Conservation (phyloP, 2,113 vertebrate genomes). For the Pyxicephalus adspersus region DNA sequence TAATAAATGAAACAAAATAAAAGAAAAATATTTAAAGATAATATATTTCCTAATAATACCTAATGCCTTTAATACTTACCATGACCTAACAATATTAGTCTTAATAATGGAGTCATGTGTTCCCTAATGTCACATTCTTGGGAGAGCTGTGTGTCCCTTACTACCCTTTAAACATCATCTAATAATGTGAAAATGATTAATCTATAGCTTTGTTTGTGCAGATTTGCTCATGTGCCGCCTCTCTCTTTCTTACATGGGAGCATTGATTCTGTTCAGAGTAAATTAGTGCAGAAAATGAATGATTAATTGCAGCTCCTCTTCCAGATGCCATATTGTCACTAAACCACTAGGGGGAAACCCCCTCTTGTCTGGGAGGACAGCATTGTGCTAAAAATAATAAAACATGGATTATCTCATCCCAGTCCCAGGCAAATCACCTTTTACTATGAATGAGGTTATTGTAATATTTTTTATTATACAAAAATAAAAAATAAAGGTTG, state of each 20-base stretch:
- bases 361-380: constrained; percentile 25
- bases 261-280: constrained; percentile 29
- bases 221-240: constrained; percentile 40
- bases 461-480: too few species aligned
- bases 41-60: background rate
- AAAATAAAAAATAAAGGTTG: too few species aligned
- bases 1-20: background rate
- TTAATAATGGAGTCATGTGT: background rate
- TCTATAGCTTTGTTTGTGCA: constrained; percentile 22
- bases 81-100: too few species aligned
- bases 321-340: constrained; percentile 39
- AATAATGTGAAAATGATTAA: constrained; percentile 48
- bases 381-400: background rate
- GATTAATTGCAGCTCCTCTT: constrained; percentile 50
- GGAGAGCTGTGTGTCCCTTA: constrained; percentile 3
- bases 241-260: constrained; percentile 37
- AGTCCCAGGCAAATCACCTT: background rate
- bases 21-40: background rate
- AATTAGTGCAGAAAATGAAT: constrained; percentile 48
- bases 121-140: constrained; percentile 2
- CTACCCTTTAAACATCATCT: constrained; percentile 37
- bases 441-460: too few species aligned
- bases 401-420: background rate
- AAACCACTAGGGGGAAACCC: constrained; percentile 53
- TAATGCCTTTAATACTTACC: too few species aligned